Percentiles rank a stretch among this genome's conserved stretches.
phyloP scores from a whole-genome alignment of 2,888 invertebrate genomes.

The Dasysyrphus albostriatus region DNA sequence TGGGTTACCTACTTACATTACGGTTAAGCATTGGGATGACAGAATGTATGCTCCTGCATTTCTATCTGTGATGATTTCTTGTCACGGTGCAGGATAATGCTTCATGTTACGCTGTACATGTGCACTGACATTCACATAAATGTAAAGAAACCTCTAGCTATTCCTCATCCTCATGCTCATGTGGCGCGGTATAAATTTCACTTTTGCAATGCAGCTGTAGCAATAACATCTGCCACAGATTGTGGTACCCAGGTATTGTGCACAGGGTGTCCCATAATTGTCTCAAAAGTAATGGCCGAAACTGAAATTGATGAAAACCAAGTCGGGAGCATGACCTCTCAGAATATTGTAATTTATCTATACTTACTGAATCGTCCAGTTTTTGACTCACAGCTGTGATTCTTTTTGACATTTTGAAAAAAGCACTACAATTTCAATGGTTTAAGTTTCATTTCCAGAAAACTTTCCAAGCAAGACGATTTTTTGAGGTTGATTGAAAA shows the following conservation, averaged over 20 bases:
- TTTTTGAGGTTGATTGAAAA: too few relatives aligned
- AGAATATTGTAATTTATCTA: too few relatives aligned
- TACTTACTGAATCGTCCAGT: too few relatives aligned
- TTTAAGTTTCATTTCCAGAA: too few relatives aligned
- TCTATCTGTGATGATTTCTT: constrained; percentile 56
- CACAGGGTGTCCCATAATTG: too few relatives aligned
- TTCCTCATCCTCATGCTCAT: constrained; percentile 13
- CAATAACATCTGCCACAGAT: constrained; percentile 53
- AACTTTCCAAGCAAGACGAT: too few relatives aligned
- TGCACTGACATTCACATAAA: constrained; percentile 59
- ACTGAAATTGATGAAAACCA: too few relatives aligned
- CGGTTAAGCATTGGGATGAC: constrained; percentile 29
- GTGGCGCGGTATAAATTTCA: constrained; percentile 56
- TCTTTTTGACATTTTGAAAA: too few relatives aligned
- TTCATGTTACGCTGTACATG: constrained; percentile 47
- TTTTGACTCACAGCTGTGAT: too few relatives aligned
- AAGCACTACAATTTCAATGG: too few relatives aligned
- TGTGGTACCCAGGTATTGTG: constrained; percentile 26
- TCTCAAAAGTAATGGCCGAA: too few relatives aligned
- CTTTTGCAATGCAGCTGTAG: constrained; percentile 43
- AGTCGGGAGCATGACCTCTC: too few relatives aligned
- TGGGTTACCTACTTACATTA: constrained; percentile 63
- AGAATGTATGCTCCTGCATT: constrained; percentile 49
- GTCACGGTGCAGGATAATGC: constrained; percentile 50
- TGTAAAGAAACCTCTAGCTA: constrained; percentile 5